Evolutionary conservation across 2,888 invertebrate genomes (phyloP), one percentile per base, ranked within the genome.

Genomic region (Melanostoma scalare): DNA sequence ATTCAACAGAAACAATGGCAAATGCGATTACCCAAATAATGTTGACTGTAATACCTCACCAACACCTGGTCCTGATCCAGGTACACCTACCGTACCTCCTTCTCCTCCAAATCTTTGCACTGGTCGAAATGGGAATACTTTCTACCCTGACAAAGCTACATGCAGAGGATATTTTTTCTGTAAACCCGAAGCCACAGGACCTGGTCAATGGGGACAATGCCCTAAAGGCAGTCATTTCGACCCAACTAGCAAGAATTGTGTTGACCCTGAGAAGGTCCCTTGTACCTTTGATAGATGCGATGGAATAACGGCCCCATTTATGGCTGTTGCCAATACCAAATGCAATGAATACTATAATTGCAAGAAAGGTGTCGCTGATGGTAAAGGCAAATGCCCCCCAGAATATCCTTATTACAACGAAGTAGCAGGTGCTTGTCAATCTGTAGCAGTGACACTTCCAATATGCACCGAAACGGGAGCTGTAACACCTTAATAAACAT

Each of bases 101-200:
- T 2, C 33, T 3, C 31, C 38, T 0, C 0, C 10, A 4, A 2
- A 1, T 10, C 8, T 30, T 0, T 69, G 65, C 2, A 9, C 6
- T 8, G 2, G 2, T 36, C 0, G 6, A n/a, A 36, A 30, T 5
- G 30, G 3, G 3, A 44, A 4, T 1, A 3, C 1, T 5, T 89
- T 88, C 40, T 69, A 89, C 0, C 65, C 87, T 1, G 90, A 90
- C 61, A 68, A 74, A 5, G n/a, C n/a, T 0, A 82, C 86, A 33
- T 89, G 89, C 44, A 87, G 88, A 46, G 89, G 89, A 38, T 90
- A 89, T 55, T 90, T 87, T 58, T 87, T 86, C 4, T 89, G 89
- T 48, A 1, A 20, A 20, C 1, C 0, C 0, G 1, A 4, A 35
- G 4, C n/a, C 35, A n/a, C n/a, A 52, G 3, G 33, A 4, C 2